Base-by-base conservation (phyloP, 2,888 invertebrate genomes). In the Netelia inedita region DNA sequence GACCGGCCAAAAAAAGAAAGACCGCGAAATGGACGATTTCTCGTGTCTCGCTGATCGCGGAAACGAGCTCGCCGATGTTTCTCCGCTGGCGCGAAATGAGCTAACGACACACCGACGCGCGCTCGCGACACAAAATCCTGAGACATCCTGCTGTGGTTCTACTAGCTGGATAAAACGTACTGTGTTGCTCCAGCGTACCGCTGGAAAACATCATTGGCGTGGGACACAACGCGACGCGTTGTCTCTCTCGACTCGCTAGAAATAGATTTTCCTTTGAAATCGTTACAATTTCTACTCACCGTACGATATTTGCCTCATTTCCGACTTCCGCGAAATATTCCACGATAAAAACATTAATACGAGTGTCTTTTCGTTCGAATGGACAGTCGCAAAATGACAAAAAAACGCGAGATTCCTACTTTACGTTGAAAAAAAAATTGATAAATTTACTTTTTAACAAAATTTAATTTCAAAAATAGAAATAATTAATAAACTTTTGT, bases 21-120 rank as follows among this genome's bases (percentile, higher is more conserved):
- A 82, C 68, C 74, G 65, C 82, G 82, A 82, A 85, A 85, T 79
- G 82, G 82, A 85, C 79, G 74, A 75, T 82, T 79, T 85, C 85
- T 82, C 79, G 78, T 82, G 85, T 85, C 79, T 71, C 74, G 74
- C 63, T 79, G 85, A 85, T 85, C 82, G 82, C 71, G 79, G 82
- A 82, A 85, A 85, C 85, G 85, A 85, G 74, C 84, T 85, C 84
- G 84, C 16, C 84, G 78, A 85, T 85, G 79, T 85, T 85, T 78
- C 83, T 68, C 46, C 79, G 79, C 73, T 63, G 79, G 82, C 55
- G 85, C 79, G 35, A 80, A 85, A 81, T 81, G 78, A 71, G 74
- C 81, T 73, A 78, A 81, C 84, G 84, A 78, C 71, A 68, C 72
- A 63, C 73, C 74, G 61, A 82, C 78, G 65, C 65, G n/a, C 28